Conservation (phyloP, 2,797 vertebrate genomes). For the Rhabdophis nuchalis region DNA sequence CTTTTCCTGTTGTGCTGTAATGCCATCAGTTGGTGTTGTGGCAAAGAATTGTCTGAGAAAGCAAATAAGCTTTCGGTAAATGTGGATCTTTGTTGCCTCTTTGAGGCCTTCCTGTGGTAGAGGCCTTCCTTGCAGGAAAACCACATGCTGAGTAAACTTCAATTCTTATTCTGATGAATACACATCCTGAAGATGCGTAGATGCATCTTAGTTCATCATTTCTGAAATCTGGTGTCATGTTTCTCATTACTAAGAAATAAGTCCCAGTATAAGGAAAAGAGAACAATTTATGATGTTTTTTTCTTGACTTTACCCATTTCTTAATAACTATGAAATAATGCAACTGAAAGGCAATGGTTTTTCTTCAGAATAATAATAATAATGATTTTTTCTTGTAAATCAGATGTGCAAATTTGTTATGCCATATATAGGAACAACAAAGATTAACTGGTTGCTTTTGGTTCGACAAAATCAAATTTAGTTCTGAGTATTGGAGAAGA, state of each 20-base stretch:
- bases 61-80: background rate
- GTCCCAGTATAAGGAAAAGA: background rate
- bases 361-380: background rate
- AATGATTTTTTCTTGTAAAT: accelerated
- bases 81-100: background rate
- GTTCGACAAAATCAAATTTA: accelerated
- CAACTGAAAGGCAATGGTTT: background rate
- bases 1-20: background rate
- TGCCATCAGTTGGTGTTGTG: background rate
- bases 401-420: conserved; percentile 2
- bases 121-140: conserved; percentile 30
- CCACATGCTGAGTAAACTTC: conserved; percentile 18
- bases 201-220: background rate
- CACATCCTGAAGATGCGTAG: background rate
- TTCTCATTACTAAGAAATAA: background rate
- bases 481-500: accelerated
- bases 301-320: background rate
- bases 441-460: conserved; percentile 6
- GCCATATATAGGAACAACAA: accelerated
- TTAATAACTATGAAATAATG: background rate
- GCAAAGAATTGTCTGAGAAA: background rate
- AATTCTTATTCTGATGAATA: background rate
- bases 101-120: conserved; percentile 21
- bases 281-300: background rate
- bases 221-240: background rate